A percentile compares a stretch with the other conserved stretches of the same genome.
Evolutionary conservation across 2,113 vertebrate genomes (phyloP).

Genomic region (Scartelaos histophorus): DNA sequence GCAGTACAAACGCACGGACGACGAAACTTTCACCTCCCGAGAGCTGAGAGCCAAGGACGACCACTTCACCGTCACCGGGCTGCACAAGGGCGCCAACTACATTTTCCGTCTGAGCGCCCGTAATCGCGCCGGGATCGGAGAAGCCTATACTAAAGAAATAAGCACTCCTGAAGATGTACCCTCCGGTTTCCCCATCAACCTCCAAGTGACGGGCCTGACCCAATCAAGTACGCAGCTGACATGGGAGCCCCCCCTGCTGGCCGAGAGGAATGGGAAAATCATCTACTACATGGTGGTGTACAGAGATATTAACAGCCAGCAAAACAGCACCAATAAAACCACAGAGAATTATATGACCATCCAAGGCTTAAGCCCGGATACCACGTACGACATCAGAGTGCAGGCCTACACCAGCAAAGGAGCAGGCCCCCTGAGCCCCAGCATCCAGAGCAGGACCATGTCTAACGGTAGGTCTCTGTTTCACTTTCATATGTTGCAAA

Average conservation of each 20-base stretch:
- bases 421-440: conserved; percentile 91
- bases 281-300: conserved; percentile 88
- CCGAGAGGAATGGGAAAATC: conserved; percentile 91
- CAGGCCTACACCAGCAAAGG: conserved; percentile 90
- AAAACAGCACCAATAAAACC: conserved; percentile 87
- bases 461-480: conserved; percentile 85
- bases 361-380: conserved; percentile 88
- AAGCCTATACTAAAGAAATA: conserved; percentile 92
- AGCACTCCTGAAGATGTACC: conserved; percentile 87
- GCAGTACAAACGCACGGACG: conserved; percentile 90
- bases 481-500: conserved; percentile 21
- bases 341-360: conserved; percentile 81
- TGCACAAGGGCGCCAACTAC: conserved; percentile 95
- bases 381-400: conserved; percentile 94
- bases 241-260: conserved; percentile 89
- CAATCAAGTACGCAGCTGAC: conserved; percentile 90
- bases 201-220: conserved; percentile 89
- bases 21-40: conserved; percentile 82
- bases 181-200: conserved; percentile 89
- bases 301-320: conserved; percentile 95
- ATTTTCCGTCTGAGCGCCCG: conserved; percentile 89
- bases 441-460: conserved; percentile 98
- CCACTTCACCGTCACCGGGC: conserved; percentile 89
- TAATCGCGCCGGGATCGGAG: conserved; percentile 90
- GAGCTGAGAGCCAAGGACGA: conserved; percentile 88